Conservation (phyloP, 2,888 invertebrate species). For the Adela reaumurella region DNA sequence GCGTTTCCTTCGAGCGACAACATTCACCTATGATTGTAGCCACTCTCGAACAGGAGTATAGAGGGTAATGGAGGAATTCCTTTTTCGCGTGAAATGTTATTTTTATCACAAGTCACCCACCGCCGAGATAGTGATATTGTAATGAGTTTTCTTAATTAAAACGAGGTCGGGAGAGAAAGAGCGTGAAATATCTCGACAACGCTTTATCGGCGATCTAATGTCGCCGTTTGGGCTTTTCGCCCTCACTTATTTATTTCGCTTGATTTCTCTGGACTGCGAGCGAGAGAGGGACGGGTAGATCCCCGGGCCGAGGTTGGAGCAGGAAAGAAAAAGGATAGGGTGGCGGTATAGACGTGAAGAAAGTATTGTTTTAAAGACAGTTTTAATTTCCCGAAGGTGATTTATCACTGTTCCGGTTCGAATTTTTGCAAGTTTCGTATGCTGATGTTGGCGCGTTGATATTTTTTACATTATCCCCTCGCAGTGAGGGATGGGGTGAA, state of each 20-base stretch:
- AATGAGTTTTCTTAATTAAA: not conserved
- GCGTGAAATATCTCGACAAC: constrained; percentile 18
- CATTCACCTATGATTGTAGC: no score
- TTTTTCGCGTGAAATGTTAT: no score
- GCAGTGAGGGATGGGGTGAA: no score
- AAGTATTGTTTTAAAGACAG: constrained; percentile 53
- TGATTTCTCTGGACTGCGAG: not conserved
- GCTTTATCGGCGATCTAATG: constrained; percentile 16
- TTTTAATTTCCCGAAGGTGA: constrained; percentile 58
- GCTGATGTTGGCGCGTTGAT: not conserved
- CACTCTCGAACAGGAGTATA: no score
- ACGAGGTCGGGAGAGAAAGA: constrained; percentile 10
- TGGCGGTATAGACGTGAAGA: constrained; percentile 16
- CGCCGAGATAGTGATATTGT: not conserved
- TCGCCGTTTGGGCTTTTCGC: constrained; percentile 7
- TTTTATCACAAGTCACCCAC: no score
- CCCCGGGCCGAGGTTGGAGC: constrained; percentile 19
- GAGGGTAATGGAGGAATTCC: no score
- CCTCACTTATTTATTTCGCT: not conserved
- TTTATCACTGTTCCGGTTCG: constrained; percentile 30
- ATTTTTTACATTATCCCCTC: not conserved
- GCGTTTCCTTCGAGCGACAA: no score
- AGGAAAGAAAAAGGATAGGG: not conserved
- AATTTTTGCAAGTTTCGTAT: not conserved
- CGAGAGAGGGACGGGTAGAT: constrained; percentile 7